These are phyloP conservation scores for Sympetrum striolatum DNA, from an alignment of 2,888 invertebrate species.

Conservation along the genomic window DNA sequence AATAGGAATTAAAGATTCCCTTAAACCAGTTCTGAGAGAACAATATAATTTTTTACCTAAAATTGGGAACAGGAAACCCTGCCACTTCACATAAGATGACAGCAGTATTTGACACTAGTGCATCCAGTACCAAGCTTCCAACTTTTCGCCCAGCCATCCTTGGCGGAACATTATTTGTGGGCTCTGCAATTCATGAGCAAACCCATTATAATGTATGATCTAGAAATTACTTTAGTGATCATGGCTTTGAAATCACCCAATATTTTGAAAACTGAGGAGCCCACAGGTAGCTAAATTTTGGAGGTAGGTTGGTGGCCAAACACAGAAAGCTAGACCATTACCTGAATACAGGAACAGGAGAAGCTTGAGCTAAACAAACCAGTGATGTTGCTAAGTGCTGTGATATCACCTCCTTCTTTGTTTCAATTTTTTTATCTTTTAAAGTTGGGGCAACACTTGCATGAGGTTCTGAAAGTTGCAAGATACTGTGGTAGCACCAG, in stretches of 20 bases:
- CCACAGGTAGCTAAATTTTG: not conserved
- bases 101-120: slow-evolving; percentile 49
- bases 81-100: slow-evolving; percentile 54
- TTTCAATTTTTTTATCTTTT: slow-evolving; percentile 59
- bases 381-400: slow-evolving; percentile 53
- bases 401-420: slow-evolving; percentile 42
- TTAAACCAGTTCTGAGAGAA: not conserved
- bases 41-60: slow-evolving; percentile 52
- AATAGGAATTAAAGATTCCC: not conserved
- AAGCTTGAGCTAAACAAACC: slow-evolving; percentile 59
- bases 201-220: slow-evolving; percentile 29
- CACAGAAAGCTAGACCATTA: slow-evolving; percentile 36
- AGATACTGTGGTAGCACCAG: slow-evolving; percentile 17
- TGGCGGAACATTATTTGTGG: slow-evolving; percentile 61
- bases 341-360: slow-evolving; percentile 52
- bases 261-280: not conserved
- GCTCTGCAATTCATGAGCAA: slow-evolving; percentile 62
- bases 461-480: slow-evolving; percentile 52
- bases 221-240: not conserved
- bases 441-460: slow-evolving; percentile 62
- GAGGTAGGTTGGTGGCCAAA: too few species aligned
- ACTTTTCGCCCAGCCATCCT: slow-evolving; percentile 58
- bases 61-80: slow-evolving; percentile 56
- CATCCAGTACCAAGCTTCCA: slow-evolving; percentile 52
- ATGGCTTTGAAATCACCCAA: too few species aligned